Conservation (phyloP, 2,113 vertebrate genomes). For the Serinus canaria region DNA sequence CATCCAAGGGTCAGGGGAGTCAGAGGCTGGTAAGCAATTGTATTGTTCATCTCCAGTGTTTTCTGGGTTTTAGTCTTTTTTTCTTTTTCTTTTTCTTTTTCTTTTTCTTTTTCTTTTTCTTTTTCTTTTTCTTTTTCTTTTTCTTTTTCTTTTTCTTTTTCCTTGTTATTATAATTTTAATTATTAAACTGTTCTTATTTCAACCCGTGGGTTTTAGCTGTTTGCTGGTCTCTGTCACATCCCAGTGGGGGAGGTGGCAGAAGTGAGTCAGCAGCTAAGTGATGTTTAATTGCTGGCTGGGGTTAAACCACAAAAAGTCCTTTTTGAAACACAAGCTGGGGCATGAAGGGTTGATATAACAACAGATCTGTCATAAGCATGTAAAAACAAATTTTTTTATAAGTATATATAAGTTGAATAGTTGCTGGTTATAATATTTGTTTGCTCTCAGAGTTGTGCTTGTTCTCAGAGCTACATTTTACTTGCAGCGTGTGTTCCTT, state of each 20-base stretch:
- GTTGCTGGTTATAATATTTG: not conserved
- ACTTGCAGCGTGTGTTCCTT: not conserved
- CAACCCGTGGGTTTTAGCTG: not conserved
- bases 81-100: too few relatives aligned
- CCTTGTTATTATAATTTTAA: not conserved
- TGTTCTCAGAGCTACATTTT: not conserved
- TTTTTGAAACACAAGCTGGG: not conserved
- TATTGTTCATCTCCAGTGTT: not conserved
- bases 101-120: not conserved
- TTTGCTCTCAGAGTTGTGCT: not conserved
- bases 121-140: too few relatives aligned
- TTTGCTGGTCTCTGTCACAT: not conserved
- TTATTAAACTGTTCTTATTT: not conserved
- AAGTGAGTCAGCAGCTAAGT: not conserved
- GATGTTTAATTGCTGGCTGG: not conserved
- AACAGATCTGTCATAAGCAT: not conserved
- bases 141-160: too few relatives aligned
- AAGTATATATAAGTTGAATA: not conserved
- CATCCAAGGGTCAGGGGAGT: too few relatives aligned
- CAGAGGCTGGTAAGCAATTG: not conserved
- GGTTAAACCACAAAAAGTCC: not conserved
- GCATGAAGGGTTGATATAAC: not conserved
- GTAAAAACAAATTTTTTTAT: not conserved
- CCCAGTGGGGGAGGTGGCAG: fast-evolving
- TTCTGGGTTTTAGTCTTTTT: not conserved